Evolutionary conservation across 2,797 vertebrate genomes (phyloP).

Genomic region (Myripristis jacobus): DNA sequence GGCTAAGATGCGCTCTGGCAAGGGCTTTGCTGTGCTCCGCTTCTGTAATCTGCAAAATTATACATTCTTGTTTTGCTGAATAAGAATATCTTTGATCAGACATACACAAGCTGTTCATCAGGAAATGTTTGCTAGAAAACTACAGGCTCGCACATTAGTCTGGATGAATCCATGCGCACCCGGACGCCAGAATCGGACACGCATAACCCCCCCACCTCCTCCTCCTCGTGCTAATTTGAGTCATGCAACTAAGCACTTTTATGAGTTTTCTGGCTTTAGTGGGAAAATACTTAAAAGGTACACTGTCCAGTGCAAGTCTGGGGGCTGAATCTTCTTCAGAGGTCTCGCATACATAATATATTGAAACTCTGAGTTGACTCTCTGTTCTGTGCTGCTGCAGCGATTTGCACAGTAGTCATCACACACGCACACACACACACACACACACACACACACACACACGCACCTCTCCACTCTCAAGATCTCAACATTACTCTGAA

Average conservation of each 20-base stretch:
- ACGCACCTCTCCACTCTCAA: neutral
- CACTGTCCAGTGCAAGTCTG: conserved; percentile 39
- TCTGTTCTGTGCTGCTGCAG: conserved; percentile 19
- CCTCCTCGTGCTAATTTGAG: conserved; percentile 23
- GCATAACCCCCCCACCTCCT: too few relatives aligned
- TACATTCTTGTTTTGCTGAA: conserved; percentile 79
- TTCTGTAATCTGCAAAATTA: conserved; percentile 76
- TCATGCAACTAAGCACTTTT: conserved; percentile 68
- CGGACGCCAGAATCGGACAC: conserved; percentile 39
- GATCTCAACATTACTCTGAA: neutral
- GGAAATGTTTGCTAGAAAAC: conserved; percentile 59
- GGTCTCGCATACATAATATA: conserved; percentile 46
- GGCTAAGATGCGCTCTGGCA: conserved; percentile 59
- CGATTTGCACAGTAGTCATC: conserved; percentile 27
- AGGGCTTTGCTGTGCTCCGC: conserved; percentile 51
- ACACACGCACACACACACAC: neutral
- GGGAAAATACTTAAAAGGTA: conserved; percentile 52
- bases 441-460: too few relatives aligned
- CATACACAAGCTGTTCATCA: conserved; percentile 70
- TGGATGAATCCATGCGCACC: conserved; percentile 53
- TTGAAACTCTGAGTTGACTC: conserved; percentile 33
- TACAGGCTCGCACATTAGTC: conserved; percentile 54
- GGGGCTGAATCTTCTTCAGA: conserved; percentile 30
- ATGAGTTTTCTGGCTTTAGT: conserved; percentile 45
- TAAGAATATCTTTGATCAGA: conserved; percentile 80